Evolutionary conservation across 2,113 vertebrate genomes (phyloP).

Genomic region (Lepidothrix coronata): DNA sequence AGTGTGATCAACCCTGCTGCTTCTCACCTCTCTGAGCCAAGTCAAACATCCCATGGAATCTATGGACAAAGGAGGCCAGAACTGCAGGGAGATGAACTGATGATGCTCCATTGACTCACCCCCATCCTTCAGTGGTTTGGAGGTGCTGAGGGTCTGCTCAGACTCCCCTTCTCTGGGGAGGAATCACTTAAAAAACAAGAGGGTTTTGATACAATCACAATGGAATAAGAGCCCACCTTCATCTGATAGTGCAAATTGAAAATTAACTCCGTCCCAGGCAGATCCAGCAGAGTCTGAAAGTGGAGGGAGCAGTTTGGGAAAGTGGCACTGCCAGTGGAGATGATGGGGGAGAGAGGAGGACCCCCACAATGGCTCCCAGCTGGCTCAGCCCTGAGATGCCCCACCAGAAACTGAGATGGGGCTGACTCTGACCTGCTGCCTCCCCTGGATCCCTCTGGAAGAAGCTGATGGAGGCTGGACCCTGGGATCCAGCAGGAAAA

Average conservation of each 20-base stretch:
- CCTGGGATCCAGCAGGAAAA: not conserved
- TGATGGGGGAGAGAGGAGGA: not conserved
- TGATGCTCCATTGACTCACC: not conserved
- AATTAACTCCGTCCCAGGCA: not conserved
- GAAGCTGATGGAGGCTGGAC: not conserved
- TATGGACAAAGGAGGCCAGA: not conserved
- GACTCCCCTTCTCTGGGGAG: too few species aligned
- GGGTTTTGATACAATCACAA: not conserved
- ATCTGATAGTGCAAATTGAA: not conserved
- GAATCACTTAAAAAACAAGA: not conserved
- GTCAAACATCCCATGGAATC: not conserved
- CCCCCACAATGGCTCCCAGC: accelerated
- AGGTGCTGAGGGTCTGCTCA: not conserved
- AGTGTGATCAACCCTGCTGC: not conserved
- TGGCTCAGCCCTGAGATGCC: too few species aligned
- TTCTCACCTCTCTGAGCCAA: not conserved
- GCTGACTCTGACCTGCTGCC: not conserved
- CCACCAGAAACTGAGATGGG: not conserved
- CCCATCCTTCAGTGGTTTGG: not conserved
- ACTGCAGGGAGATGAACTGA: not conserved
- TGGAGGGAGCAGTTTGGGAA: not conserved
- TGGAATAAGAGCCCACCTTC: not conserved
- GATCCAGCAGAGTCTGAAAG: not conserved
- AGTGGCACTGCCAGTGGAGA: not conserved
- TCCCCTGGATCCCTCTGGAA: not conserved